Percentiles rank a stretch among this genome's conserved stretches.
Evolutionary conservation across 23 tunicate genomes (phyloP).

Genomic region (Oikopleura vanhoeffeni): DNA sequence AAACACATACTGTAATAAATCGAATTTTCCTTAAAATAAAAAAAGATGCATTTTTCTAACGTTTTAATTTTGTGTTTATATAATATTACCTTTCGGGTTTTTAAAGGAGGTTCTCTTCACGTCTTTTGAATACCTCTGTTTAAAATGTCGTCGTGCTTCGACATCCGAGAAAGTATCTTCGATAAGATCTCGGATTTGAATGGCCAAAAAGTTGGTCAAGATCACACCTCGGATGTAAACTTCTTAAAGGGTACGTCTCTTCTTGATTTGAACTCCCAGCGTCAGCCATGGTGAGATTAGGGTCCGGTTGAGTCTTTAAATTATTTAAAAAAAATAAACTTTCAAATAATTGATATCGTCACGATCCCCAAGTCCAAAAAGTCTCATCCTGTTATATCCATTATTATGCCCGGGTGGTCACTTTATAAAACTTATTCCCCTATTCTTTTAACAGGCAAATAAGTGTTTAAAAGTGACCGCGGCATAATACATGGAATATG

Average conservation of each 20-base stretch:
- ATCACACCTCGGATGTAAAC: constrained; percentile 81
- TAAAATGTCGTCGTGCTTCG: constrained; percentile 53
- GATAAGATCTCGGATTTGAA: constrained; percentile 19
- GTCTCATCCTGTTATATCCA: too few relatives aligned
- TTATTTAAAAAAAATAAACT: neutral
- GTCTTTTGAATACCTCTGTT: constrained; percentile 51
- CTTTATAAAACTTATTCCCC: too few relatives aligned
- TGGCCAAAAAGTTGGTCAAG: constrained; percentile 65
- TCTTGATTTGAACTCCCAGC: constrained; percentile 29
- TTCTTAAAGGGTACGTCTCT: constrained; percentile 67
- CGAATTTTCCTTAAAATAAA: neutral
- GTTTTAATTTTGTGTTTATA: neutral
- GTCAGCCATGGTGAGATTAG: constrained; percentile 19
- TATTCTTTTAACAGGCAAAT: too few relatives aligned
- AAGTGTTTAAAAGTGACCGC: too few relatives aligned
- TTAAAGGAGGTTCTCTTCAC: constrained; percentile 36
- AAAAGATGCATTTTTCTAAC: neutral
- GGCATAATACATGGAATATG: too few relatives aligned
- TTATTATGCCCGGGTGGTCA: too few relatives aligned
- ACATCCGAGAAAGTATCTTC: constrained; percentile 21
- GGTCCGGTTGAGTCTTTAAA: constrained; percentile 3
- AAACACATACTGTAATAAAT: too few relatives aligned
- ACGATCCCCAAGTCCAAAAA: too few relatives aligned
- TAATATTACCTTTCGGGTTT: constrained; percentile 31
- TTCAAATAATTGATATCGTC: too few relatives aligned